These are phyloP conservation scores for Drosophila paulistorum DNA, from an alignment of 1,140 invertebrate genomes.

Conservation along the genomic window DNA sequence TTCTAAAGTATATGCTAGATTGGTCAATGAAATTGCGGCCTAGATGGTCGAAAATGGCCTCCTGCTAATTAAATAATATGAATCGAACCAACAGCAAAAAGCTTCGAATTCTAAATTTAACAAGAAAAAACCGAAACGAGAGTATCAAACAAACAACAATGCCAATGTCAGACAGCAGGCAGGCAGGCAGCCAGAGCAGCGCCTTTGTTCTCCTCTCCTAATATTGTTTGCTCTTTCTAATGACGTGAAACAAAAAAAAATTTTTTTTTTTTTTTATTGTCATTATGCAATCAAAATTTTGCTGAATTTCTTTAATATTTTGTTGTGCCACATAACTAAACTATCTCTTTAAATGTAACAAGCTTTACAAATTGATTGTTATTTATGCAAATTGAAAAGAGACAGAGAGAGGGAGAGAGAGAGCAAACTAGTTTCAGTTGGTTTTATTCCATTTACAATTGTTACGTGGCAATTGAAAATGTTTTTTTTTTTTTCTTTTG, in stretches of 20 bases:
- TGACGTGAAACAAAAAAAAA: slow-evolving; percentile 10
- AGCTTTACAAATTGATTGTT: slow-evolving; percentile 10
- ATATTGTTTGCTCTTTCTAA: not conserved
- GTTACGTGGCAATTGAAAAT: slow-evolving; percentile 26
- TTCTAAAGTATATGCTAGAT: no score
- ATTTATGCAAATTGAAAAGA: slow-evolving; percentile 16
- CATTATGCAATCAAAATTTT: slow-evolving; percentile 33
- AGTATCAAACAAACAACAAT: slow-evolving; percentile 37
- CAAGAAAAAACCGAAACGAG: slow-evolving; percentile 14
- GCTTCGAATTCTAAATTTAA: slow-evolving; percentile 72
- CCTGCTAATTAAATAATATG: slow-evolving; percentile 8
- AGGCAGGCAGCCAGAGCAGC: not conserved
- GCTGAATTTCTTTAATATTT: slow-evolving; percentile 19
- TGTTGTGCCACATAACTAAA: slow-evolving; percentile 4
- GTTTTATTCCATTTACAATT: not conserved
- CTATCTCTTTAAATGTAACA: slow-evolving; percentile 4
- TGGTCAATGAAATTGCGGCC: slow-evolving; percentile 45
- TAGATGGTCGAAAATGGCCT: slow-evolving; percentile 17
- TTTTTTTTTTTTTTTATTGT: not conserved
- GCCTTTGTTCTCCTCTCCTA: not conserved
- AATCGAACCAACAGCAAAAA: slow-evolving; percentile 1
- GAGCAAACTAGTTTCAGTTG: slow-evolving; percentile 2
- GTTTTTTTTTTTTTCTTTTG: not conserved
- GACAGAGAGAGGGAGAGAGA: not conserved
- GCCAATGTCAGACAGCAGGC: slow-evolving; percentile 43